Percentiles rank a stretch among this genome's conserved stretches.
Evolutionary conservation across 1,140 invertebrate genomes (phyloP).

Genomic region (Bombus soroeensis): DNA sequence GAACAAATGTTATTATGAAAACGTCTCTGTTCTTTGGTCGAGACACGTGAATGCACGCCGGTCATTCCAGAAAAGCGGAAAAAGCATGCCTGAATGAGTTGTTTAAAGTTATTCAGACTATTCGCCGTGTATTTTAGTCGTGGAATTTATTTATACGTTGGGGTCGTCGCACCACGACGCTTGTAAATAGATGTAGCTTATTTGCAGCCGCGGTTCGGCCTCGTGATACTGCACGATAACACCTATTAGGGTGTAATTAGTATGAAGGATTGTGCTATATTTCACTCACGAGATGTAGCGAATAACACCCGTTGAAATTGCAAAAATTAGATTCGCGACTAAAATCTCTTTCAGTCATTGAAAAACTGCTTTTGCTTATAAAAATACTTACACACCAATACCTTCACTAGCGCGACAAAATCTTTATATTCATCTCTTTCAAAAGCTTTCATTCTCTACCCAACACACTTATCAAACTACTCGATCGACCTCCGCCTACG

Average conservation of each 20-base stretch:
- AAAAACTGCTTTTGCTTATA: neutral
- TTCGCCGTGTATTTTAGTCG: conserved; percentile 31
- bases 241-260: conserved; percentile 14
- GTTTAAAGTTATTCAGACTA: conserved; percentile 39
- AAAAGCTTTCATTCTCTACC: neutral
- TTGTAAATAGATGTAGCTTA: conserved; percentile 23
- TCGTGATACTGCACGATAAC: conserved; percentile 18
- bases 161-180: conserved; percentile 13
- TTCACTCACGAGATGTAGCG: neutral
- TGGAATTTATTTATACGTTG: conserved; percentile 34
- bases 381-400: too few species aligned
- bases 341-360: neutral
- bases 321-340: neutral
- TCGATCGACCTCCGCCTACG: neutral
- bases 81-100: conserved; percentile 21
- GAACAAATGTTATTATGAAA: neutral
- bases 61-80: neutral
- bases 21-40: neutral
- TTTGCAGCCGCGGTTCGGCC: neutral
- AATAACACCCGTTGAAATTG: neutral
- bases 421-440: neutral
- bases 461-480: neutral
- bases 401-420: neutral
- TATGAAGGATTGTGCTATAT: neutral
- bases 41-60: neutral